Evolutionary conservation across 2,888 invertebrate species (phyloP).

Genomic region (Neoascia interrupta): DNA sequence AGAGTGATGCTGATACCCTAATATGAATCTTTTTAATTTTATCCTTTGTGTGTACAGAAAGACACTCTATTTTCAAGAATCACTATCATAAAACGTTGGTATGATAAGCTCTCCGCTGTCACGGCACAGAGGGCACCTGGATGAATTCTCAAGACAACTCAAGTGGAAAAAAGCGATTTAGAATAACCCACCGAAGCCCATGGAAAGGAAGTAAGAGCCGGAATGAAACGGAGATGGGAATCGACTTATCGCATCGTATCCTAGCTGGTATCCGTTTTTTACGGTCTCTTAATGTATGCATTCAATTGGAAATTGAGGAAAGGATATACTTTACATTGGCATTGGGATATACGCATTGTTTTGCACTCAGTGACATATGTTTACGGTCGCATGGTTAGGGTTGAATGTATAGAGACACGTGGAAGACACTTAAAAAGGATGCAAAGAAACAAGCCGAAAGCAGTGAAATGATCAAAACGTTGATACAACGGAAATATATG

Average conservation of each 20-base stretch:
- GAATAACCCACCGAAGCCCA: conserved; percentile 6
- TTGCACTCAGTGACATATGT: conserved; percentile 64
- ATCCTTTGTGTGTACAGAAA: too few species aligned
- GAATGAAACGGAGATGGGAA: conserved; percentile 54
- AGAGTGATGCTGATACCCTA: too few species aligned
- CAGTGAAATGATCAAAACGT: conserved; percentile 38
- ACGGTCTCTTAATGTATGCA: conserved; percentile 61
- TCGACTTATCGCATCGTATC: conserved; percentile 65
- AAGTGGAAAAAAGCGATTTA: conserved; percentile 55
- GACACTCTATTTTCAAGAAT: too few species aligned
- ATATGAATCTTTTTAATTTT: too few species aligned
- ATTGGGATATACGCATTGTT: conserved; percentile 60
- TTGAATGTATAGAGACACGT: conserved; percentile 27
- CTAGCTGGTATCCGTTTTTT: conserved; percentile 57
- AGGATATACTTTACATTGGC: conserved; percentile 34
- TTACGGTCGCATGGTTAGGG: conserved; percentile 64
- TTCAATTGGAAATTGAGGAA: conserved; percentile 58
- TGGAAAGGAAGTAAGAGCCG: background rate
- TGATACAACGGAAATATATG: conserved; percentile 11
- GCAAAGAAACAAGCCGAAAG: conserved; percentile 34
- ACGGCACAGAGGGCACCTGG: conserved; percentile 45
- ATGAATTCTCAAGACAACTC: conserved; percentile 56
- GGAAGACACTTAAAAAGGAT: conserved; percentile 46
- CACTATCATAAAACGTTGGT: too few species aligned
- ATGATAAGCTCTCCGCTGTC: too few species aligned